A percentile compares a stretch with the other conserved stretches of the same genome.
Conservation (phyloP, 2,888 invertebrate species). For the Parnassius orleans region DNA sequence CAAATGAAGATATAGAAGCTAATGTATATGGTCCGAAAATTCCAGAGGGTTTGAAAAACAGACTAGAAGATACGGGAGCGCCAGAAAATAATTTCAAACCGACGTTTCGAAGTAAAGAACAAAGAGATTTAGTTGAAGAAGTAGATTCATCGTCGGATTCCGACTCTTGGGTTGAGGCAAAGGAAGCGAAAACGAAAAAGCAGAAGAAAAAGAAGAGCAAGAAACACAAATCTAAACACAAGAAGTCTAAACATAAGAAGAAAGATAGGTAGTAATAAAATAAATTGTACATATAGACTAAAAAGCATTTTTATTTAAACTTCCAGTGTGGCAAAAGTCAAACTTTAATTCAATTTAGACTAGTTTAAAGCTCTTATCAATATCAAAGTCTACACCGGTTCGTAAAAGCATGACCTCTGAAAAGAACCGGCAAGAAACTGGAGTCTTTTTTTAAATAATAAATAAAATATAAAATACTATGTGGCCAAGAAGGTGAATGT, state of each 20-base stretch:
- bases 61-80: constrained; percentile 38
- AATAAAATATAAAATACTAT: too few species aligned
- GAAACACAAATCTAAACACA: constrained; percentile 67
- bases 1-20: constrained; percentile 28
- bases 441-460: too few species aligned
- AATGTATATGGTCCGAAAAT: constrained; percentile 82
- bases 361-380: too few species aligned
- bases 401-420: too few species aligned
- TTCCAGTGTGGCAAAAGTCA: not conserved
- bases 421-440: too few species aligned
- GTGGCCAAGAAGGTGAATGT: too few species aligned
- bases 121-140: constrained; percentile 37
- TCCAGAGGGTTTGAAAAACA: constrained; percentile 68
- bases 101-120: constrained; percentile 39
- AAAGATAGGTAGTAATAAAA: constrained; percentile 48
- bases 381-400: too few species aligned
- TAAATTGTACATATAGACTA: not conserved
- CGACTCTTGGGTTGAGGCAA: constrained; percentile 78
- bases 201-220: constrained; percentile 72
- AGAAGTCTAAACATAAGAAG: constrained; percentile 68
- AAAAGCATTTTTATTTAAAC: not conserved
- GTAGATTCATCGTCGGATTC: constrained; percentile 58
- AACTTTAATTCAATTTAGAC: too few species aligned
- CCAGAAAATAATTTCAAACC: constrained; percentile 40
- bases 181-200: constrained; percentile 58